Conservation (phyloP, 2,888 invertebrate genomes). For the Stramonita haemastoma region DNA sequence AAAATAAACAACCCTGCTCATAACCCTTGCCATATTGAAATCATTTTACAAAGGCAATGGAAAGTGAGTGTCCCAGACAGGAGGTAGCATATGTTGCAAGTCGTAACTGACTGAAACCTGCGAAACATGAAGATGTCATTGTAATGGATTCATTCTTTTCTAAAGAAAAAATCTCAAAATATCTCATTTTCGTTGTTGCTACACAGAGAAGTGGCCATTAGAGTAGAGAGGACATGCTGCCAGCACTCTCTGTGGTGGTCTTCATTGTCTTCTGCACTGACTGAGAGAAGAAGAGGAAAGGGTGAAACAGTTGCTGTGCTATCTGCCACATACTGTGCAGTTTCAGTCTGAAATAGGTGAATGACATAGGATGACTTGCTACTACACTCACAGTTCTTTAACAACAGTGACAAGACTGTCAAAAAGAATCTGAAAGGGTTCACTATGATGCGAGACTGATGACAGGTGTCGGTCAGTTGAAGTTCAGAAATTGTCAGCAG, state of each 20-base stretch:
- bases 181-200: not conserved
- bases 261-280: too few relatives aligned
- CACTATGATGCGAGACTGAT: too few relatives aligned
- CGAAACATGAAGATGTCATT: not conserved
- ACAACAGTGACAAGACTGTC: too few relatives aligned
- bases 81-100: slow-evolving; percentile 5
- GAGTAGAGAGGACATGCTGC: not conserved
- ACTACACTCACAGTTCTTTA: too few relatives aligned
- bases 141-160: not conserved
- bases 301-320: too few relatives aligned
- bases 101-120: not conserved
- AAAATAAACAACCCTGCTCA: not conserved
- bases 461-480: too few relatives aligned
- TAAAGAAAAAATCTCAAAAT: not conserved
- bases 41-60: not conserved
- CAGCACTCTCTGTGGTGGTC: not conserved
- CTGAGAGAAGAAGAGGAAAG: too few relatives aligned
- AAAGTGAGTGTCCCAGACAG: not conserved
- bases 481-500: not conserved
- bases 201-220: not conserved
- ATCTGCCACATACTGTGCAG: too few relatives aligned
- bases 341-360: too few relatives aligned
- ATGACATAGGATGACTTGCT: too few relatives aligned
- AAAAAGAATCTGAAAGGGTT: too few relatives aligned
- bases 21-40: not conserved